Conservation (phyloP, 1,140 invertebrate genomes). For the Trichomalopsis sarcophagae region DNA sequence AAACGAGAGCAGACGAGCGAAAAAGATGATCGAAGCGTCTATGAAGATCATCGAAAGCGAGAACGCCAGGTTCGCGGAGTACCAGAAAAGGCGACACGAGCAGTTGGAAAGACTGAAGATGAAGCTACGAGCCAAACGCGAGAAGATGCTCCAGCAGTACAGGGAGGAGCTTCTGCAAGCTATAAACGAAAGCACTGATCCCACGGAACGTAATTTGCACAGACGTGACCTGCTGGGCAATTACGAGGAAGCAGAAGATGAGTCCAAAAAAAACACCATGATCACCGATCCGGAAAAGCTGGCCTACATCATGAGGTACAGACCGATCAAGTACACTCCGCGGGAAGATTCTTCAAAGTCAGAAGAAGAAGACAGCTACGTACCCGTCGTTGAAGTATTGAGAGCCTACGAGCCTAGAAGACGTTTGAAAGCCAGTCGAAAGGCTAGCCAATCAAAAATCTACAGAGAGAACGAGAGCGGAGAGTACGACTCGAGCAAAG, state of each 20-base stretch:
- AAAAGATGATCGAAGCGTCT: conserved; percentile 46
- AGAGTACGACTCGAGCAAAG: background rate
- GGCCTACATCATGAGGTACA: conserved; percentile 44
- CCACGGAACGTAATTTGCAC: conserved; percentile 45
- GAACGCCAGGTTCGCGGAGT: conserved; percentile 40
- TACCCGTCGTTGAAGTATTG: conserved; percentile 46
- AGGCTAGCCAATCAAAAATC: background rate
- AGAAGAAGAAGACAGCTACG: conserved; percentile 13
- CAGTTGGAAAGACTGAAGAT: conserved; percentile 52
- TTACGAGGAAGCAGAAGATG: background rate
- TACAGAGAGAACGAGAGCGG: background rate
- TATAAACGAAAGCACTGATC: conserved; percentile 33
- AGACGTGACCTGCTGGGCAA: conserved; percentile 53
- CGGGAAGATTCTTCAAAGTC: conserved; percentile 21
- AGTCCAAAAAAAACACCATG: background rate
- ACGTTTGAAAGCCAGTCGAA: background rate
- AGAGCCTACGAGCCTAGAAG: background rate
- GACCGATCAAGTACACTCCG: conserved; percentile 26
- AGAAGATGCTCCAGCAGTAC: conserved; percentile 54
- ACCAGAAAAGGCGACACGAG: conserved; percentile 48
- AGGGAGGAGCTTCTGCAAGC: conserved; percentile 47
- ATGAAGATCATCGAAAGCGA: conserved; percentile 36
- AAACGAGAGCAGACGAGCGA: conserved; percentile 48
- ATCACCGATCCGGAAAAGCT: conserved; percentile 48
- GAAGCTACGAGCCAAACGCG: conserved; percentile 54